Percentiles rank a stretch among this genome's conserved stretches.
phyloP scores from a whole-genome alignment of 1,140 invertebrate species.

The Brachionus paranguensis region DNA sequence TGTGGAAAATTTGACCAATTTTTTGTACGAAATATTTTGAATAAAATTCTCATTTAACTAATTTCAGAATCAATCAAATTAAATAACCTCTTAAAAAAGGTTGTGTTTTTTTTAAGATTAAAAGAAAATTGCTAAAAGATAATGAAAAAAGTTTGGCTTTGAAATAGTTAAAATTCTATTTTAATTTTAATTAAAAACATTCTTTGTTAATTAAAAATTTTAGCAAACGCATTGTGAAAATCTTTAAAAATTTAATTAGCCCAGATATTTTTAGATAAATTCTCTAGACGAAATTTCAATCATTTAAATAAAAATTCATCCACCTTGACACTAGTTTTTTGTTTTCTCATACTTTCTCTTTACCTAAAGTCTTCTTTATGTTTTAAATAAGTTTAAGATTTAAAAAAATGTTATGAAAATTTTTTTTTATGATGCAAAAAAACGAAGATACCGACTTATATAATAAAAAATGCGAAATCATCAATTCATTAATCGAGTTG shows the following conservation, averaged over 20 bases:
- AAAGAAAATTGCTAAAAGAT: too few relatives aligned
- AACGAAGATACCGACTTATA: not conserved
- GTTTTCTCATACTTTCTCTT: too few relatives aligned
- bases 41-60: not conserved
- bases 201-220: not conserved
- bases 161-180: not conserved
- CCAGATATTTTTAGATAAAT: too few relatives aligned
- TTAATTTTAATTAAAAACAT: not conserved
- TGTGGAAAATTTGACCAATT: not conserved
- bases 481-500: constrained; percentile 1
- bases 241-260: too few relatives aligned
- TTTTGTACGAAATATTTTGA: not conserved
- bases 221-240: too few relatives aligned
- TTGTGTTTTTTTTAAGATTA: not conserved
- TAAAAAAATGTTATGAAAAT: not conserved
- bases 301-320: too few relatives aligned
- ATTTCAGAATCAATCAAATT: not conserved
- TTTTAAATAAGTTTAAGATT: not conserved
- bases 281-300: too few relatives aligned
- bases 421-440: not conserved
- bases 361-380: too few relatives aligned
- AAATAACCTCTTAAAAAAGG: constrained; percentile 28
- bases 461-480: not conserved
- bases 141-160: too few relatives aligned
- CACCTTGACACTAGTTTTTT: too few relatives aligned